Evolutionary conservation across 2,113 vertebrate species (phyloP).

Genomic region (Neomonachus schauinslandi): DNA sequence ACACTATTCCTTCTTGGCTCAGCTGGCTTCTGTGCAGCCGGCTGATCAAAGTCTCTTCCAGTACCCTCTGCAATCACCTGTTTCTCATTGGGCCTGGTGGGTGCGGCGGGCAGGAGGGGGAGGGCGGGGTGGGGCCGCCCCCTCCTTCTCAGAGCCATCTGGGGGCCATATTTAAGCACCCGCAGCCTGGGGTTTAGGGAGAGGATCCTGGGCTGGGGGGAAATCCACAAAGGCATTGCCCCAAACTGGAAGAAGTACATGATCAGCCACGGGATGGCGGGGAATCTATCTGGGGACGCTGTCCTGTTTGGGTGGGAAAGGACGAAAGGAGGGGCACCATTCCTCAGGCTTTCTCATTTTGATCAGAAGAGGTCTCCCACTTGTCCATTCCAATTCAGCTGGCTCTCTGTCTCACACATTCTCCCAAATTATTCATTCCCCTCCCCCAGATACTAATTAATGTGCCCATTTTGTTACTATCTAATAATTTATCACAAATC

Average conservation of each 20-base stretch:
- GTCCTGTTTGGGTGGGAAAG: background rate
- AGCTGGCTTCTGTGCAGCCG: slow-evolving; percentile 86
- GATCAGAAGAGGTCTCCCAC: background rate
- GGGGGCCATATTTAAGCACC: slow-evolving; percentile 81
- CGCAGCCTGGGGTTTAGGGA: slow-evolving; percentile 61
- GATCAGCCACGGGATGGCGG: background rate
- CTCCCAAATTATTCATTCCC: background rate
- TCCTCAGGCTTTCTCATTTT: background rate
- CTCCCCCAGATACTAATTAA: background rate
- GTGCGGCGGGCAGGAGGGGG: slow-evolving; percentile 70
- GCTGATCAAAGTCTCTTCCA: slow-evolving; percentile 87
- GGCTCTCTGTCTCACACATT: background rate
- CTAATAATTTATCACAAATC: background rate
- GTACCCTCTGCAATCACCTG: slow-evolving; percentile 84
- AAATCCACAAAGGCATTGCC: background rate
- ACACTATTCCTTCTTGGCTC: slow-evolving; percentile 81
- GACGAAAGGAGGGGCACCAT: background rate
- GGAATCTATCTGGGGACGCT: background rate
- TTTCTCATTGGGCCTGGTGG: slow-evolving; percentile 86
- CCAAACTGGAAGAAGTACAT: background rate
- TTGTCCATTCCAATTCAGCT: background rate
- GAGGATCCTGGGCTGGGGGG: background rate
- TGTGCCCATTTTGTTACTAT: background rate
- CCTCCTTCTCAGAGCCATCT: slow-evolving; percentile 82
- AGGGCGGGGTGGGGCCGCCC: slow-evolving; percentile 75